Percentiles rank a stretch among this genome's conserved stretches.
Evolutionary conservation across 53 echinoderm and acorn worm species (phyloP).

Genomic region (Echinometra lucunter): DNA sequence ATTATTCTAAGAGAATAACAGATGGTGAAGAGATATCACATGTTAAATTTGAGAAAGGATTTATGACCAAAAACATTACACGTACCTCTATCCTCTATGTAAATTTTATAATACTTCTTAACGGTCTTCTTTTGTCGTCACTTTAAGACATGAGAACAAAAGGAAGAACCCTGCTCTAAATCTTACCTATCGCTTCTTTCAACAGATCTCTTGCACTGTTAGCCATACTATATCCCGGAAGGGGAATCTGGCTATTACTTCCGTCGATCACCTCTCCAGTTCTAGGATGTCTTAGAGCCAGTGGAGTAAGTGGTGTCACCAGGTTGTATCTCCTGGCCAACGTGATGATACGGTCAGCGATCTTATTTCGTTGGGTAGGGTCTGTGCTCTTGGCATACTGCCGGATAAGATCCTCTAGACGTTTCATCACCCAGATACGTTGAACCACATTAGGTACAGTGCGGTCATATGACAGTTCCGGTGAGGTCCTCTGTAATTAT

Average conservation of each 20-base stretch:
- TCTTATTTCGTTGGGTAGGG: conserved; percentile 50
- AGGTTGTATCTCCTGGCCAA: conserved; percentile 80
- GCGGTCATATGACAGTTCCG: conserved; percentile 72
- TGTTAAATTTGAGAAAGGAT: not conserved
- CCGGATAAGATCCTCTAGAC: conserved; percentile 85
- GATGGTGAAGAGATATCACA: too few relatives aligned
- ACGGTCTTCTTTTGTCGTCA: not conserved
- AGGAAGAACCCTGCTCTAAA: not conserved
- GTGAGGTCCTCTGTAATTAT: conserved; percentile 73
- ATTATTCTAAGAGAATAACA: not conserved
- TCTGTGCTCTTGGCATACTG: conserved; percentile 75
- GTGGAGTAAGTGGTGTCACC: conserved; percentile 90
- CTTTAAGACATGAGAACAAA: too few relatives aligned
- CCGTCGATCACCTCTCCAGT: conserved; percentile 63
- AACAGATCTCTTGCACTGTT: conserved; percentile 61
- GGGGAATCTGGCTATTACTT: conserved; percentile 56
- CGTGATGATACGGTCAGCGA: conserved; percentile 72
- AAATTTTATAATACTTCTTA: too few relatives aligned
- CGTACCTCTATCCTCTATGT: not conserved
- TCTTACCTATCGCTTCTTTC: conserved; percentile 53
- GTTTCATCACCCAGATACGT: conserved; percentile 87
- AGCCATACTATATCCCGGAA: conserved; percentile 70
- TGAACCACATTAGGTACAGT: conserved; percentile 85
- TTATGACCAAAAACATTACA: not conserved
- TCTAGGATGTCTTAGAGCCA: conserved; percentile 74